A percentile compares a stretch with the other conserved stretches of the same genome.
These are phyloP conservation scores for Bombus haemorrhoidalis DNA, from an alignment of 1,140 invertebrate genomes.

Conservation along the genomic window DNA sequence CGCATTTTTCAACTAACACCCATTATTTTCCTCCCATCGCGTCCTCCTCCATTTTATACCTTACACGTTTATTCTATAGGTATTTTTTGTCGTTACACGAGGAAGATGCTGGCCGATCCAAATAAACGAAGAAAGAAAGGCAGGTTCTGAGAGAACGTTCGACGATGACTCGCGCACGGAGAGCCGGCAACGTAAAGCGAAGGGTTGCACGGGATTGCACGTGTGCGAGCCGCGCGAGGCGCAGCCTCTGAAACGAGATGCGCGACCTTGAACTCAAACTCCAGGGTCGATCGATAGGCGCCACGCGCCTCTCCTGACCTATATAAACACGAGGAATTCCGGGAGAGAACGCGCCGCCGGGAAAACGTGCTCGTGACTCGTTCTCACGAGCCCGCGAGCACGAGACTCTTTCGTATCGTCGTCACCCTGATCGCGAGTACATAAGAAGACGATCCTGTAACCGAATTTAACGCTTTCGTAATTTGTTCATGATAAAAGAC, in stretches of 20 bases:
- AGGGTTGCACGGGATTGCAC: not conserved
- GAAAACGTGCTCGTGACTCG: not conserved
- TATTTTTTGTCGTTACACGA: not conserved
- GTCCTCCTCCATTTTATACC: not conserved
- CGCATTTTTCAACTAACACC: not conserved
- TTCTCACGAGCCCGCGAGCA: not conserved
- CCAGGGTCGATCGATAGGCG: constrained; percentile 74
- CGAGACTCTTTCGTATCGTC: not conserved
- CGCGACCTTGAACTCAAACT: constrained; percentile 78
- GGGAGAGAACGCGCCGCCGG: constrained; percentile 25
- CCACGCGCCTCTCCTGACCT: constrained; percentile 73
- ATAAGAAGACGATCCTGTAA: not conserved
- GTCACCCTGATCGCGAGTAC: not conserved
- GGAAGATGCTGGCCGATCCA: not conserved
- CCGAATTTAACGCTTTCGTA: constrained; percentile 1
- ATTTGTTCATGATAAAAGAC: not conserved
- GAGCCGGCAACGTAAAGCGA: not conserved
- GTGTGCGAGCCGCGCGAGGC: constrained; percentile 18
- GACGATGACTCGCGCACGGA: not conserved
- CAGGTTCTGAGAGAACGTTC: not conserved
- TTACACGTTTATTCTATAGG: not conserved
- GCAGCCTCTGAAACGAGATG: constrained; percentile 69
- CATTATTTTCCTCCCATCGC: not conserved
- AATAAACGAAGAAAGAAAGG: not conserved
- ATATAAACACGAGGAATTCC: constrained; percentile 67